Evolutionary conservation across 2,888 invertebrate genomes (phyloP), one percentile per base, ranked within the genome.

Genomic region (Tenthredo amoena): DNA sequence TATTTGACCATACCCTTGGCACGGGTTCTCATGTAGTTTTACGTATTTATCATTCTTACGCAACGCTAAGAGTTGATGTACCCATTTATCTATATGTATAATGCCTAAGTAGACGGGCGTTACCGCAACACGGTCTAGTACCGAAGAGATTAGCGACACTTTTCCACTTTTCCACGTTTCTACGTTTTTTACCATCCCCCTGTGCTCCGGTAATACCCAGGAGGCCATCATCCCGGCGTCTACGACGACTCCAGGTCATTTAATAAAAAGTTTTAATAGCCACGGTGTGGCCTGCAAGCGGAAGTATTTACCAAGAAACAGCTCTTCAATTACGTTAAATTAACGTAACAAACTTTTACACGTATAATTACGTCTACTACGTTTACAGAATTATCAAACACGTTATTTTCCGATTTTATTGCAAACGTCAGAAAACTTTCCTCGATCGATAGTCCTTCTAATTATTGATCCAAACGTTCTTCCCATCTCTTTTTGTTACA

Each of bases 291-390:
- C 87, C 87, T 89, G 89, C 87, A 87, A 87, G 88, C 88, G 87
- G 89, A 89, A 89, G 89, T 88, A 89, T 88, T 88, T 86, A 87
- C 88, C 87, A 86, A 85, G 87, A 86, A 43, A 85, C 87, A 87
- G 88, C 89, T 88, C 89, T 90, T 90, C 90, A 91, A 91, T 91
- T 90, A 89, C 89, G 87, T 85, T 87, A 86, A 87, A 86, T 86
- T 86, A 87, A 87, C 87, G 87, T 87, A 40, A n/a, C 72, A 18
- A 74, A n/a, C 76, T 40, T 77, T 31, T 77, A 50, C 43, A 77
- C 50, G 50, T 50, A 77, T 77, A 26, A 50, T 50, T 34, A 77
- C 77, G 55, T 15, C 21, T 26, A 43, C 10, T n/a, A 47, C 43
- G 31, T 50, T 50, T 15, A 34, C 77, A 3, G 77, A 34, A 77